Evolutionary conservation across 2,797 vertebrate genomes (phyloP), one percentile per base, ranked within the genome.

Genomic region (Glyptemys insculpta): DNA sequence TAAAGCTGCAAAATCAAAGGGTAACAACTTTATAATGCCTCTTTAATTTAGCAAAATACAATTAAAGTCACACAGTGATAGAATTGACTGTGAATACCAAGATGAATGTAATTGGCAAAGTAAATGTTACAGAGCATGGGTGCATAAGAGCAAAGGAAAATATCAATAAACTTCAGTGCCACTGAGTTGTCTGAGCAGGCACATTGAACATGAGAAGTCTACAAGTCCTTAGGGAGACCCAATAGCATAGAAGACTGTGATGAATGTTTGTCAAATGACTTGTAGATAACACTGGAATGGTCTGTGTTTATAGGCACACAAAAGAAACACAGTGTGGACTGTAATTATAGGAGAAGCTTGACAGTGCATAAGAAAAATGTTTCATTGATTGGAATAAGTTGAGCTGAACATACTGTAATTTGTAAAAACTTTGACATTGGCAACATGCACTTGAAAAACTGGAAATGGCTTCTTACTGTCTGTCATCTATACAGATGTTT

Each of bases 21-120:
- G 96, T 98, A 98, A 98, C 98, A 98, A 98, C 98, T 98, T 98
- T 96, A 97, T 98, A 98, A 98, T 98, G 96, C 94, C 98, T 98
- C 97, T 98, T 98, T 98, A 98, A 98, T 98, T 98, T 98, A 98
- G 95, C 88, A 56, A 98, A 98, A 98, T 98, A 98, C 96, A 98
- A 98, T 98, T 98, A 98, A 98, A 98, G 96, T 97, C 96, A 97
- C 96, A 98, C 92, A 97, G 96, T 96, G 97, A 97, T 94, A 97
- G 95, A 98, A 98, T 91, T 98, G 90, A 94, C 97, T 98, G 92
- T 97, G 98, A 98, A 98, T 97, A 97, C 92, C 89, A 97, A 98
- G 97, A 97, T 83, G 97, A 94, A 95, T 95, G 23, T 95, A 98
- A 98, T 93, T 98, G 98, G 96, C 94, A 96, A 93, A 97, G 97